These are phyloP conservation scores for Orthosia cruda DNA, from an alignment of 2,888 invertebrate species.

Conservation along the genomic window DNA sequence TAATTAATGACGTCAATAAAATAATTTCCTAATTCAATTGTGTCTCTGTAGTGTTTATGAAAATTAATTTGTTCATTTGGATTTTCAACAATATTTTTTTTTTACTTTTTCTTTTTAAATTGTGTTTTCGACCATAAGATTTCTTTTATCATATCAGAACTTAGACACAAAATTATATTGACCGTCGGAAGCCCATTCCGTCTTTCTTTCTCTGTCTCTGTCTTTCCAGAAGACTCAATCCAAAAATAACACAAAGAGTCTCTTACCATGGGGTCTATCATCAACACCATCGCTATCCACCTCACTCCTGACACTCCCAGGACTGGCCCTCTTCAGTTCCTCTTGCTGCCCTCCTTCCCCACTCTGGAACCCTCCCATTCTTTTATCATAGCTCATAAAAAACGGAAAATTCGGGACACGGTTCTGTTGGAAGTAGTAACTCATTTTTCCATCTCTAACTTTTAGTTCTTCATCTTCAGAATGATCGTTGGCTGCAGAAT, in stretches of 20 bases:
- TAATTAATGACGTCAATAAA: too few relatives aligned
- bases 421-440: constrained; percentile 88
- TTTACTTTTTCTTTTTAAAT: too few relatives aligned
- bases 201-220: too few relatives aligned
- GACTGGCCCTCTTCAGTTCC: constrained; percentile 87
- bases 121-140: too few relatives aligned
- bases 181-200: background rate
- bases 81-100: too few relatives aligned
- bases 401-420: constrained; percentile 89
- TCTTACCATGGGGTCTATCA: constrained; percentile 87
- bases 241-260: constrained; percentile 46
- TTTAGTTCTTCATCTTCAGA: constrained; percentile 87
- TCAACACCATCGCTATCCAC: constrained; percentile 89
- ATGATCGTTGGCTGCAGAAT: constrained; percentile 77
- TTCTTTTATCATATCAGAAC: background rate
- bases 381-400: constrained; percentile 89
- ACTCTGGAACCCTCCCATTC: constrained; percentile 78
- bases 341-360: constrained; percentile 80
- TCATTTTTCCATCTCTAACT: constrained; percentile 85
- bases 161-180: background rate
- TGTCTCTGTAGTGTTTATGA: too few relatives aligned
- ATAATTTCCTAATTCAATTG: too few relatives aligned
- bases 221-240: background rate
- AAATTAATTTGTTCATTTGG: too few relatives aligned
- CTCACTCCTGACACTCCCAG: constrained; percentile 87